These are phyloP conservation scores for Heterohyrax brucei DNA, from an alignment of 2,797 vertebrate genomes.

Conservation along the genomic window DNA sequence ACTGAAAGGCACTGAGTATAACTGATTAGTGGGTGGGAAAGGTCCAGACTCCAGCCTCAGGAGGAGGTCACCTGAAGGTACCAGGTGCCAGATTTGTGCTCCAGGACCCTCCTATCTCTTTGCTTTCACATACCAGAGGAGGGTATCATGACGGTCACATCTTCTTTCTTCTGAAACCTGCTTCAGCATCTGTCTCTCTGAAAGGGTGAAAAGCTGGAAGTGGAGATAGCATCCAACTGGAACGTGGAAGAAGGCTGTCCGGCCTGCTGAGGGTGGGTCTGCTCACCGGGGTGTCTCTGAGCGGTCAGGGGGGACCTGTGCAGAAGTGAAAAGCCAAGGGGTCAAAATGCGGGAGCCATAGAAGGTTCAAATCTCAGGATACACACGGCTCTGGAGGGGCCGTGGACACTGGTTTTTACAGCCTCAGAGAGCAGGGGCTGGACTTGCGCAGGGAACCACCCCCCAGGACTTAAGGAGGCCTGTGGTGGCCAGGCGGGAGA, in stretches of 20 bases:
- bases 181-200: neutral
- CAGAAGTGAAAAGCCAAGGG: neutral
- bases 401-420: neutral
- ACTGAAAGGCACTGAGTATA: too few relatives aligned
- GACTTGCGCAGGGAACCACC: neutral
- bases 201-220: neutral
- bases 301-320: neutral
- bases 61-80: neutral
- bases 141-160: neutral
- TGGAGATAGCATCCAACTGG: neutral
- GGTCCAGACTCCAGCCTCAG: neutral
- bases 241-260: neutral
- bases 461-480: neutral
- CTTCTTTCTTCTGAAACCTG: constrained; percentile 14
- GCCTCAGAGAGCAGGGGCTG: neutral
- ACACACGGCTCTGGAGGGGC: neutral
- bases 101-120: neutral
- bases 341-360: neutral
- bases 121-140: constrained; percentile 7
- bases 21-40: neutral
- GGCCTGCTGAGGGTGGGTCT: neutral
- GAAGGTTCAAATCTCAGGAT: neutral
- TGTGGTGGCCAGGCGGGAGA: neutral
- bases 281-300: neutral
- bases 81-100: neutral